Percentiles rank a stretch among this genome's conserved stretches.
Evolutionary conservation across 1,140 invertebrate species (phyloP).

Genomic region (Heterodera schachtii): DNA sequence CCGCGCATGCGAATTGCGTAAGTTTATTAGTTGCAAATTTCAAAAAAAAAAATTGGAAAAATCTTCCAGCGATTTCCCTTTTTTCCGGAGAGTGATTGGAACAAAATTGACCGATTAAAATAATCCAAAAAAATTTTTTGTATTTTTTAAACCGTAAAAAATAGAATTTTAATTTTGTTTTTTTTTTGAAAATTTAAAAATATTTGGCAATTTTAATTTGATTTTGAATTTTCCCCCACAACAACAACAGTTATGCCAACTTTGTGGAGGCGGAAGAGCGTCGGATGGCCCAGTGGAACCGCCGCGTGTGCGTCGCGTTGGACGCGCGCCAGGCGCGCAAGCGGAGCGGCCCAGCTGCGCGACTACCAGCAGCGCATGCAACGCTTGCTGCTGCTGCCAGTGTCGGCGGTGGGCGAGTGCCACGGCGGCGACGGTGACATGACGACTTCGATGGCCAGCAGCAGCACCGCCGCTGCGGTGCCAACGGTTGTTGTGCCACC

Average conservation of each 20-base stretch:
- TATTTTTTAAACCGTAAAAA: too few species aligned
- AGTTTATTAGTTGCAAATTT: constrained; percentile 15
- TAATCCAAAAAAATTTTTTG: too few species aligned
- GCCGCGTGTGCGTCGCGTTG: constrained; percentile 25
- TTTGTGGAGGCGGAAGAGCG: constrained; percentile 47
- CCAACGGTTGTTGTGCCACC: too few species aligned
- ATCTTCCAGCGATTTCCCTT: too few species aligned
- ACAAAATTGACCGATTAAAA: too few species aligned
- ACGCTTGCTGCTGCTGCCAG: not conserved
- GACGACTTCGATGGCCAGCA: too few species aligned
- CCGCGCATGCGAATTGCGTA: constrained; percentile 37
- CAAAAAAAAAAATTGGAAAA: not conserved
- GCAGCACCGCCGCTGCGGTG: too few species aligned
- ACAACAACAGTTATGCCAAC: constrained; percentile 41
- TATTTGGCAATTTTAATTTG: not conserved
- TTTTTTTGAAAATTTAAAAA: not conserved
- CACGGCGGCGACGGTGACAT: too few species aligned
- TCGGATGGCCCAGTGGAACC: constrained; percentile 38
- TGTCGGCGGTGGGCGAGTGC: constrained; percentile 6
- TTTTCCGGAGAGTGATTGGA: too few species aligned
- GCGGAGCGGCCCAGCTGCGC: constrained; percentile 19
- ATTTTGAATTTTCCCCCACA: not conserved
- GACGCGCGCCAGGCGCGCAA: constrained; percentile 46
- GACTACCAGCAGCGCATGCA: constrained; percentile 33
- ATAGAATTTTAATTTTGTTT: too few species aligned